Evolutionary conservation across 1,140 invertebrate species (phyloP), one percentile per base, ranked within the genome.

Genomic region (Drosophila repletoides): DNA sequence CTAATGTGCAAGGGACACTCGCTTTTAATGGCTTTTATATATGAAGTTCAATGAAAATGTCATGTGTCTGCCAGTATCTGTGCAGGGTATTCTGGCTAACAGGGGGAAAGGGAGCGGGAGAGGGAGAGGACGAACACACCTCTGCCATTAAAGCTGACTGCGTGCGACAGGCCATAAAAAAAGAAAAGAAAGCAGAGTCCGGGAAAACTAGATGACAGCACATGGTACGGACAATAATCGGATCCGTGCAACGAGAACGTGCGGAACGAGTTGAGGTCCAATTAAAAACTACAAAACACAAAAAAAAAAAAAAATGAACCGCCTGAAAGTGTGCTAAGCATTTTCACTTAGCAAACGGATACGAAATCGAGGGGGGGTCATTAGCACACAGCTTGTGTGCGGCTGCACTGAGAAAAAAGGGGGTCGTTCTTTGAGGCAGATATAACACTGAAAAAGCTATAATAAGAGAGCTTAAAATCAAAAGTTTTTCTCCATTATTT

Each of bases 31-130:
- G 33, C 46, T 15, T 10, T 55, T 65, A 43, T 65, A 84, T 72
- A 69, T 84, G 67, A 84, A 80, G 80, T 86, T 86, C 80, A 86
- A 80, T 86, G 72, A 75, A 72, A 72, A 79, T 65, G 77, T 22
- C 67, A 81, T 58, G 19, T 15, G 19, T 40, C n/a, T n/a, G n/a
- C n/a, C n/a, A n/a, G n/a, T n/a, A n/a, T n/a, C n/a, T n/a, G n/a
- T n/a, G n/a, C n/a, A n/a, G n/a, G n/a, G n/a, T n/a, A n/a, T n/a
- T n/a, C n/a, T n/a, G n/a, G n/a, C n/a, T n/a, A n/a, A n/a, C n/a
- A n/a, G n/a, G n/a, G n/a, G n/a, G n/a, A n/a, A n/a, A 14, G 17
- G 2, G 21, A 33, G 26, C 15, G 10, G 5, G n/a, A 5, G 0
- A 31, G 5, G 14, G 12, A 43, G 40, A 48, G 38, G 38, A 22